Base-by-base conservation (phyloP, 2,113 vertebrate genomes). In the Galbula dea region DNA sequence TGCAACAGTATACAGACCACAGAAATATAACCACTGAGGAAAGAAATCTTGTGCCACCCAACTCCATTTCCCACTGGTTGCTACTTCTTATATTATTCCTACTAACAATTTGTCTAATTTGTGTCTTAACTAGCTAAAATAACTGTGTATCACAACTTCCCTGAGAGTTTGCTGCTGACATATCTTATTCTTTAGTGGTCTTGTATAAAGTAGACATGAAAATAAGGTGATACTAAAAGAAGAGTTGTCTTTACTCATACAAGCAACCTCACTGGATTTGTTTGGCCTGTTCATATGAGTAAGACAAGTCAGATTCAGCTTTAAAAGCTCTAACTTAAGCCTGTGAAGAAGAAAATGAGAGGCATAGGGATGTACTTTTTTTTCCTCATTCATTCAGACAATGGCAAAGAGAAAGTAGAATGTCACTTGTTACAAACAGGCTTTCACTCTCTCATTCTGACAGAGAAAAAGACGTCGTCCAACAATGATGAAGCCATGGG, bases 401-500 rank as follows among this genome's bases (percentile, higher is more conserved):
- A 61, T 7, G 6, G 46, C 26, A 86, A 94, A 86, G 39, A 76
- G 59, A 91, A 94, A 88, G 45, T 32, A 83, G 75, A 86, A 88
- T 77, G 43, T 45, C 49, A 39, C 29, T 76, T 74, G 39, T 86
- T 30, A 85, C 62, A 88, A 69, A 75, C 41, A 88, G 51, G 63
- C 19, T 95, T 83, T 93, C 69, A 52, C 66, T 95, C 54, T 36
- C 57, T 89, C 69, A 32, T 89, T 91, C 73, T 84, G 77, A 85
- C 39, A 49, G 65, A 16, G 66, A 82, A 75, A 87, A 73, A 87
- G 43, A 88, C 51, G 71, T 71, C 61, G 23, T 46, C 23, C 23
- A 59, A 84, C 91, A 91, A 92, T 88, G 58, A 91, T 92, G 69
- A 17, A 93, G 36, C 79, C 1, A 1, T 62, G 72, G 84, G 89